A percentile compares a stretch with the other conserved stretches of the same genome.
Conservation (phyloP, 1,140 invertebrate genomes). For the Phocides pigmalion region DNA sequence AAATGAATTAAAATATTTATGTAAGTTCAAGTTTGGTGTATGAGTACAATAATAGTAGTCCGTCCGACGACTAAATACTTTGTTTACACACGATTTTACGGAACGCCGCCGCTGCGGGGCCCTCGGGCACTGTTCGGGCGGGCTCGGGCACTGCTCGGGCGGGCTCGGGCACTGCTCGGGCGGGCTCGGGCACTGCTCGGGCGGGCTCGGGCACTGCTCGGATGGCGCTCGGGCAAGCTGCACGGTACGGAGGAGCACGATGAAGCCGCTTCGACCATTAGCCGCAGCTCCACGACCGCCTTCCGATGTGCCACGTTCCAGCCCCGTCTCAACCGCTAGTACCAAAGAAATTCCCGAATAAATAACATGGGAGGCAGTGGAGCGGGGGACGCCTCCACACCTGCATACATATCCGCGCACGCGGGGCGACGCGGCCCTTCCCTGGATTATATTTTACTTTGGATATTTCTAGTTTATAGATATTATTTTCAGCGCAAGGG, state of each 20-base stretch:
- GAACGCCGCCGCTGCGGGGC: neutral
- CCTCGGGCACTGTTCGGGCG: neutral
- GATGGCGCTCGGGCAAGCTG: too few species aligned
- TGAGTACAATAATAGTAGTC: neutral
- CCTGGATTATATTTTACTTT: neutral
- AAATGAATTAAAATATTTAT: too few species aligned
- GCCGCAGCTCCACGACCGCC: slow-evolving; percentile 3
- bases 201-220: neutral
- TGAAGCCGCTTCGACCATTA: neutral
- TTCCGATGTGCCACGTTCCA: neutral
- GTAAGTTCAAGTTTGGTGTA: neutral
- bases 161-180: neutral
- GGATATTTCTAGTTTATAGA: neutral
- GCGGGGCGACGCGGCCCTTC: neutral
- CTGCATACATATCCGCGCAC: slow-evolving; percentile 22
- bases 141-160: neutral
- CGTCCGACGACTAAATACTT: slow-evolving; percentile 13
- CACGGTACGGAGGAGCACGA: neutral
- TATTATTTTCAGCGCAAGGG: slow-evolving; percentile 3
- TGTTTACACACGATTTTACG: neutral
- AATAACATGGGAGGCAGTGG: neutral
- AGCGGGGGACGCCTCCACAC: slow-evolving; percentile 2
- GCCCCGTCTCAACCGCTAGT: neutral
- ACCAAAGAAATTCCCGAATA: slow-evolving; percentile 25
- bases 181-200: neutral